Evolutionary conservation across 2,113 vertebrate species (phyloP), one percentile per base, ranked within the genome.

Genomic region (Sitta europaea): DNA sequence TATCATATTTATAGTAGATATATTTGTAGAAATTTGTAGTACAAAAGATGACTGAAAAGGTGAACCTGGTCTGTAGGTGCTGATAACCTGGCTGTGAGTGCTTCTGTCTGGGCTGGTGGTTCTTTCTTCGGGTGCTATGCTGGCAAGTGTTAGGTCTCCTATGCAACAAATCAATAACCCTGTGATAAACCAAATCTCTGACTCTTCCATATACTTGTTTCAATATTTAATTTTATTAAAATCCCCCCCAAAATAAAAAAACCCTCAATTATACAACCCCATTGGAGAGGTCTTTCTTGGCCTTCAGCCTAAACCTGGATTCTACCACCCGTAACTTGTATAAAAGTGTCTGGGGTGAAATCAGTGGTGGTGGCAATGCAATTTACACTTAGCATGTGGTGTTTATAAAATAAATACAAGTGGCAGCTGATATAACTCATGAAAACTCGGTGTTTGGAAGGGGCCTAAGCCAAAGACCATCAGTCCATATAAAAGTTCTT

Each of bases 391-490:
- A 83, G 67, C 55, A 29, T 85, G 79, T 74, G 91, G 63, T 94
- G 74, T 96, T 94, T 95, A 66, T 96, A 95, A 83, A 92, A 92
- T 62, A 96, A 95, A 96, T 92, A 96, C 51, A 68, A 94, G 65
- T 57, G 79, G 90, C 79, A 95, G 86, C 88, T 96, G 53, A 75
- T 57, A 36, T 77, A 88, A 86, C 75, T 92, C 91, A 61, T 90
- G 83, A 92, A 93, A 96, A 86, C 43, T 75, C 0, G 0, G 21
- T 88, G 90, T 89, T 97, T 92, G 85, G 77, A 94, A 91, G 77
- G 84, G 66, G 85, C 65, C 63, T 86, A 73, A 88, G 85, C 93
- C 92, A 93, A 93, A 85, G 78, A 43, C 50, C 67, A 22, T 87
- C 66, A 66, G 70, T 87, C 54, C 54, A 10, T 92, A 90, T 87